Percentiles rank a stretch among this genome's conserved stretches.
These are phyloP conservation scores for Dermochelys coriacea DNA, from an alignment of 2,797 vertebrate species.

Conservation along the genomic window DNA sequence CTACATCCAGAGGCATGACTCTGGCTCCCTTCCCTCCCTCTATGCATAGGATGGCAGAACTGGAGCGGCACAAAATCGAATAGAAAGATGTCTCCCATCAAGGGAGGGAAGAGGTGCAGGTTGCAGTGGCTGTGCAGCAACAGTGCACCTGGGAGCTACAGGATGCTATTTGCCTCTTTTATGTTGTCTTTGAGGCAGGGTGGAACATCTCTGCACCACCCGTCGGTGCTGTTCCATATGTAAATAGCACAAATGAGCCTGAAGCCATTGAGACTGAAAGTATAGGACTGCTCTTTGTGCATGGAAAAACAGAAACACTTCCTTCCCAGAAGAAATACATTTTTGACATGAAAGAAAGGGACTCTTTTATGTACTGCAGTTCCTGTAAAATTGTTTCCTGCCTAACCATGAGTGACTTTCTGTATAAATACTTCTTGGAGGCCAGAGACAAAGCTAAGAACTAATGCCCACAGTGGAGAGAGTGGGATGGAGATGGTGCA, in stretches of 20 bases:
- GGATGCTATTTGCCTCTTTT: background rate
- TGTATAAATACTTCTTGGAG: background rate
- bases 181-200: background rate
- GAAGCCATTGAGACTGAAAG: constrained; percentile 55
- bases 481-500: background rate
- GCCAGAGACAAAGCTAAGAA: background rate
- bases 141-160: background rate
- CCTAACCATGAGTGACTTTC: constrained; percentile 20
- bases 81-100: background rate
- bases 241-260: constrained; percentile 31
- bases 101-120: background rate
- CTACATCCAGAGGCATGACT: background rate
- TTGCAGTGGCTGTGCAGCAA: background rate
- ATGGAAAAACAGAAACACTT: constrained; percentile 28
- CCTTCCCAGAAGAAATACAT: constrained; percentile 12
- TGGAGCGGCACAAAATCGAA: background rate
- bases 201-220: constrained; percentile 29
- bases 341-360: constrained; percentile 38
- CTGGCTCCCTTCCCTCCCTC: background rate
- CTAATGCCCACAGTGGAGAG: background rate
- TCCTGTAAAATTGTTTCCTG: constrained; percentile 29
- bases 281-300: constrained; percentile 17
- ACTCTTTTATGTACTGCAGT: constrained; percentile 16
- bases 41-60: background rate
- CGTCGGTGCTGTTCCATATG: background rate